These are phyloP conservation scores for Coracopsis vasa DNA, from an alignment of 2,113 vertebrate genomes.

Conservation along the genomic window DNA sequence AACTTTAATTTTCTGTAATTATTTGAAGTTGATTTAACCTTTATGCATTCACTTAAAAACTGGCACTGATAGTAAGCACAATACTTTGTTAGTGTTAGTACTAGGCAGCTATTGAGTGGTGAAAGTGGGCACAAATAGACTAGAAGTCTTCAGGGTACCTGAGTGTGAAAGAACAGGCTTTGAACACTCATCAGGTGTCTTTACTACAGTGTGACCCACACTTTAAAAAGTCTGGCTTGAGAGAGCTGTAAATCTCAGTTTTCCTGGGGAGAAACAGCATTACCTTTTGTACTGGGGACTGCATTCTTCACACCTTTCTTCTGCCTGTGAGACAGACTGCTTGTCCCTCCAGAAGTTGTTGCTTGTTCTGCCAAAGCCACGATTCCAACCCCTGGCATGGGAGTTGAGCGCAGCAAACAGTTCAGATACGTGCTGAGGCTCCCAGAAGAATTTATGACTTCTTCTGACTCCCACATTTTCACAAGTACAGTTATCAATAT, in stretches of 20 bases:
- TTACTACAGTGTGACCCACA: not conserved
- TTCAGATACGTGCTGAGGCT: not conserved
- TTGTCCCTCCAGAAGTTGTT: not conserved
- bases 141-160: not conserved
- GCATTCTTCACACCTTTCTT: not conserved
- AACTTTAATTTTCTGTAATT: not conserved
- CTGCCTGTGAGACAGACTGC: not conserved
- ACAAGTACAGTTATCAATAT: not conserved
- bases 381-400: rapidly evolving
- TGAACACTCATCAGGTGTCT: not conserved
- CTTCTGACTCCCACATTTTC: not conserved
- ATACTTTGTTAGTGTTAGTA: not conserved
- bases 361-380: not conserved
- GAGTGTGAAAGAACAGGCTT: not conserved
- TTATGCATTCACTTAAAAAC: not conserved
- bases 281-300: not conserved
- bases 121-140: not conserved
- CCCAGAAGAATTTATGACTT: not conserved
- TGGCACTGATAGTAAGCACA: not conserved
- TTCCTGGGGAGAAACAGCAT: not conserved
- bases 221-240: not conserved
- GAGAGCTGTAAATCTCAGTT: not conserved
- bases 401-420: not conserved
- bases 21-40: not conserved
- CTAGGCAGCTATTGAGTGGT: not conserved